Evolutionary conservation across 2,113 vertebrate species (phyloP).

Genomic region (Heterochromis multidens): DNA sequence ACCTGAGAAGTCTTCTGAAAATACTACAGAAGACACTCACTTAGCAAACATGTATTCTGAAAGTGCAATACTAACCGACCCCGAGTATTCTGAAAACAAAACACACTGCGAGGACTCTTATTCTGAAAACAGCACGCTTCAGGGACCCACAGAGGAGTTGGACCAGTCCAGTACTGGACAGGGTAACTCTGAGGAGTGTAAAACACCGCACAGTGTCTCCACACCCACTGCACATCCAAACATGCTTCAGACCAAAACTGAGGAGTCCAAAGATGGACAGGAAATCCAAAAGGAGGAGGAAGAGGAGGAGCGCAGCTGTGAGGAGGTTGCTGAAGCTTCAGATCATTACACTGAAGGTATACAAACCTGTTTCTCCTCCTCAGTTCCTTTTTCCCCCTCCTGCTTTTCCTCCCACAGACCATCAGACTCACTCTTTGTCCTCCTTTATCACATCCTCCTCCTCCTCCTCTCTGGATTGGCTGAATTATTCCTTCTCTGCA

Average conservation of each 20-base stretch:
- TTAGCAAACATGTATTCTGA: not conserved
- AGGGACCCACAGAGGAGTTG: not conserved
- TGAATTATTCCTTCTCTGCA: not conserved
- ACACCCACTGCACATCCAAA: not conserved
- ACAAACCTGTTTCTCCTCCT: slow-evolving; percentile 17
- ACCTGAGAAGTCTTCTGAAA: not conserved
- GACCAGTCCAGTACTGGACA: not conserved
- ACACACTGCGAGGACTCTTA: not conserved
- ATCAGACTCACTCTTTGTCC: not conserved
- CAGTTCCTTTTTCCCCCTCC: not conserved
- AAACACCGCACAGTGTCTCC: not conserved
- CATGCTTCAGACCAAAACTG: not conserved
- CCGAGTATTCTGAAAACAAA: not conserved
- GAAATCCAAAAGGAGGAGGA: not conserved
- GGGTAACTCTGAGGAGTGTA: fast-evolving
- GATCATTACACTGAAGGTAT: slow-evolving; percentile 53
- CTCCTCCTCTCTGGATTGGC: not conserved
- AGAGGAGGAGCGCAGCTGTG: not conserved
- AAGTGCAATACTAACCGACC: not conserved
- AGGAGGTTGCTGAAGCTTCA: slow-evolving; percentile 25
- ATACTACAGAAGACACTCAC: not conserved
- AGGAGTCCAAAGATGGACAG: not conserved
- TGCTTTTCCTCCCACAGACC: not conserved
- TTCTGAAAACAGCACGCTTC: not conserved
- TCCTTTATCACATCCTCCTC: not conserved